Base-by-base conservation (phyloP, 2,888 invertebrate genomes). In the Torymus texanus region DNA sequence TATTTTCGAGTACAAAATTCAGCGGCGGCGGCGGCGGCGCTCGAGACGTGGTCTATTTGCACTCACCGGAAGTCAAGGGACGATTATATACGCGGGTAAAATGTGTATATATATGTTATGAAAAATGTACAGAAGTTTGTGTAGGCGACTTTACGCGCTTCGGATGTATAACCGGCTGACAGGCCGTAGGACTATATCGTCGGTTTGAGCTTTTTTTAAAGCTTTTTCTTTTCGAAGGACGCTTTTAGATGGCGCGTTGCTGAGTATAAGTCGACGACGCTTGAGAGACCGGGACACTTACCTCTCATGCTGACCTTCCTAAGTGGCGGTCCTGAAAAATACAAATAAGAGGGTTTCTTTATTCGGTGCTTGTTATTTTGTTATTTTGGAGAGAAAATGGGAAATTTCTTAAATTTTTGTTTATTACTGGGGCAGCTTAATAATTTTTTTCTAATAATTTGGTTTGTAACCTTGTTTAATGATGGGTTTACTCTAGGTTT, bases 261-360 rank as follows among this genome's bases (percentile, higher is more conserved):
- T 41, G 80, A 65, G 79, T 29, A 29, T 29, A 5, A 3, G 5
- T 5, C 29, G 29, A 29, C 29, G 29, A 29, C 5, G 29, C 29
- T 5, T 5, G 29, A 29, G 29, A 29, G 29, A 29, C 4, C 3
- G 0, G 29, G 29, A 29, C 29, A 82, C 87, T 88, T 84, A 88
- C 89, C 88, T 88, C 88, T 89, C 89, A 89, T 89, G 83, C 85
- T 89, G 88, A 83, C 86, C 87, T 88, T 85, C 85, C 85, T 87
- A 87, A 83, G 84, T 84, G 85, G 84, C 84, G 84, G 83, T 85
- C 85, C 88, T 88, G 87, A 58, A 87, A 88, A 75, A 83, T 82
- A 76, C 14, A 8, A 51, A 66, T 58, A 12, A 51, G 0, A 50
- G 24, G 5, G 24, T 8, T 41, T 8, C 2, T 21, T 18, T 63